phyloP scores from a whole-genome alignment of 2,888 invertebrate genomes.

The Hypselothyrea guttata region DNA sequence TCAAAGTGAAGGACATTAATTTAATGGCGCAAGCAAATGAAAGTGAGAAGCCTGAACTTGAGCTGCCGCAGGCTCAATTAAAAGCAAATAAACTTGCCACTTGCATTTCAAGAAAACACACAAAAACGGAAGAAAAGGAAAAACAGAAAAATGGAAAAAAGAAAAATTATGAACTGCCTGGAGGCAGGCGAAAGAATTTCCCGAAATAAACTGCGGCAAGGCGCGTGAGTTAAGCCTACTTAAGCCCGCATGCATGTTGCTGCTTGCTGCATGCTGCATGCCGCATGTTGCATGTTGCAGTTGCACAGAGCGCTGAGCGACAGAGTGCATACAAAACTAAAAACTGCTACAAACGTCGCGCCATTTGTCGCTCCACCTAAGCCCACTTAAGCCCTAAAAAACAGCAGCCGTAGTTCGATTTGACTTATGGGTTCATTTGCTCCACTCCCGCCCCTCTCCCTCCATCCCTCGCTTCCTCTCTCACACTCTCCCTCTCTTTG shows the following conservation, averaged over 20 bases:
- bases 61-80: conserved; percentile 44
- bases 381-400: conserved; percentile 79
- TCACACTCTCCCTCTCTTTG: too few species aligned
- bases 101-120: too few species aligned
- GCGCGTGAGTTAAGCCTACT: conserved; percentile 65
- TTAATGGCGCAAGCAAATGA: conserved; percentile 63
- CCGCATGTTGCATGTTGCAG: conserved; percentile 46
- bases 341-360: conserved; percentile 69
- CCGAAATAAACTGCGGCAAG: conserved; percentile 57
- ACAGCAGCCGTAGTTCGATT: conserved; percentile 66
- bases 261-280: conserved; percentile 43
- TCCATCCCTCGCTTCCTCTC: too few species aligned
- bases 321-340: conserved; percentile 39
- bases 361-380: conserved; percentile 77
- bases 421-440: conserved; percentile 81
- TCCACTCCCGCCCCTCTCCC: conserved; percentile 20
- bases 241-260: conserved; percentile 62
- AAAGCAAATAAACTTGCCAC: conserved; percentile 49
- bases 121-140: too few species aligned
- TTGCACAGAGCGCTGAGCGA: conserved; percentile 45
- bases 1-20: conserved; percentile 55
- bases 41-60: conserved; percentile 66
- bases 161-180: conserved; percentile 62
- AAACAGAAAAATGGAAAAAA: too few species aligned
- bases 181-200: conserved; percentile 15